Evolutionary conservation across 2,113 vertebrate genomes (phyloP).

Genomic region (Zosterops lateralis): DNA sequence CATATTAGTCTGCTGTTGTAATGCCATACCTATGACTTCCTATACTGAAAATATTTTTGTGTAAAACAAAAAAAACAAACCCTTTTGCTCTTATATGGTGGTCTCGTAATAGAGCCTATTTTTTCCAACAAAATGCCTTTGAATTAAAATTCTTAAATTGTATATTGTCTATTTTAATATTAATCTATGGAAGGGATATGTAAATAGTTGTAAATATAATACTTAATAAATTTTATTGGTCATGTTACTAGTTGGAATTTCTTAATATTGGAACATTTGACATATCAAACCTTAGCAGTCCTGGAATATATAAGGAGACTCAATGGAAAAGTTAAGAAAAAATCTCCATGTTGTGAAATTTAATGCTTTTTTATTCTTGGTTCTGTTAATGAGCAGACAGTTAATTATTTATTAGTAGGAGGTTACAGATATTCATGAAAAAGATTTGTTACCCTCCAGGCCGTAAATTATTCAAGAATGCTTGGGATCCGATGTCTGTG

Average conservation of each 20-base stretch:
- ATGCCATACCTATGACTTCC: slow-evolving; percentile 70
- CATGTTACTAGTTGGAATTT: slow-evolving; percentile 80
- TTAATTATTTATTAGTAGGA: slow-evolving; percentile 58
- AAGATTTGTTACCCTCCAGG: slow-evolving; percentile 39
- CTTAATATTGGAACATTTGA: slow-evolving; percentile 52
- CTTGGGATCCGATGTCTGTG: slow-evolving; percentile 45
- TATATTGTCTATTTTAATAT: slow-evolving; percentile 99
- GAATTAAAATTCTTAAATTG: slow-evolving; percentile 95
- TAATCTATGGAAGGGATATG: slow-evolving; percentile 92
- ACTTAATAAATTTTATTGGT: slow-evolving; percentile 99
- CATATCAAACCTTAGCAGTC: slow-evolving; percentile 42
- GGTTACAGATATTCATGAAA: slow-evolving; percentile 49
- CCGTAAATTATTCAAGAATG: slow-evolving; percentile 47
- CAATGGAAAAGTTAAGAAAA: slow-evolving; percentile 6
- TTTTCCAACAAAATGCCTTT: slow-evolving; percentile 92
- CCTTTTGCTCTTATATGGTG: slow-evolving; percentile 79
- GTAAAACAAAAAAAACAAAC: slow-evolving; percentile 72
- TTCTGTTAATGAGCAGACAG: neutral
- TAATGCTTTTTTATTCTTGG: neutral
- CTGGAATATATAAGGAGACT: neutral
- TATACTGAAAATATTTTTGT: slow-evolving; percentile 78
- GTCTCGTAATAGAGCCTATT: slow-evolving; percentile 90
- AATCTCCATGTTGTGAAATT: neutral
- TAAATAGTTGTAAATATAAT: slow-evolving; percentile 98
- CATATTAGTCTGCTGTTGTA: slow-evolving; percentile 73